Evolutionary conservation across 1,140 invertebrate species (phyloP), one percentile per base, ranked within the genome.

Genomic region (Drosophila tani): DNA sequence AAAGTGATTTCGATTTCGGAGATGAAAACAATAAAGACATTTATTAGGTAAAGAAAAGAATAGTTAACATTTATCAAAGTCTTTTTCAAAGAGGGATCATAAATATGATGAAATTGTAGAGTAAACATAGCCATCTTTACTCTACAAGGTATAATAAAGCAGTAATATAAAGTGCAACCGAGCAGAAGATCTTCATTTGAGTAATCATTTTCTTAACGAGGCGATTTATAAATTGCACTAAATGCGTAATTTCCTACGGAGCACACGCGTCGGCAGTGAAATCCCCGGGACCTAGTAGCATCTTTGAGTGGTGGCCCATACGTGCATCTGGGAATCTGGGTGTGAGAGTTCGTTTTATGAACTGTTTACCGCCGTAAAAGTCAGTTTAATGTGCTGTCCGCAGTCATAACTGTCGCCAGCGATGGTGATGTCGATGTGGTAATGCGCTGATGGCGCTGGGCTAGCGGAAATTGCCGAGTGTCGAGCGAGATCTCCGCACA

Each of bases 361-460:
- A 85, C 85, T 88, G 85, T 88, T 88, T 88, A 88, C 81, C 81
- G 86, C 67, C 85, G 79, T 88, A 85, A 88, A 88, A 91, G 85
- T 88, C 86, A 88, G 32, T 90, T 90, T 88, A 91, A 88, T 88
- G 86, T 69, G 70, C 81, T 70, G 65, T 79, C 71, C 74, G 67
- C 53, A 75, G 85, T 84, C 85, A 88, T 88, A 88, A 90, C 81
- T 88, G 85, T 88, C 86, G 75, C 69, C 50, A 75, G 51, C 59
- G 51, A 81, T 71, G 79, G 65, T 43, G 27, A 51, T 50, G 49
- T 17, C n/a, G 32, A 35, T 35, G 32, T 35, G 32, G 32, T 35
- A 11, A 35, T 35, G 32, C 9, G 27, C 2, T 14, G 50, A 32
- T 47, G 79, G 46, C 57, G 64, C 70, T 80, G 80, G 65, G 77